Conservation (phyloP, 1,140 invertebrate genomes). For the Laupala kohalensis region DNA sequence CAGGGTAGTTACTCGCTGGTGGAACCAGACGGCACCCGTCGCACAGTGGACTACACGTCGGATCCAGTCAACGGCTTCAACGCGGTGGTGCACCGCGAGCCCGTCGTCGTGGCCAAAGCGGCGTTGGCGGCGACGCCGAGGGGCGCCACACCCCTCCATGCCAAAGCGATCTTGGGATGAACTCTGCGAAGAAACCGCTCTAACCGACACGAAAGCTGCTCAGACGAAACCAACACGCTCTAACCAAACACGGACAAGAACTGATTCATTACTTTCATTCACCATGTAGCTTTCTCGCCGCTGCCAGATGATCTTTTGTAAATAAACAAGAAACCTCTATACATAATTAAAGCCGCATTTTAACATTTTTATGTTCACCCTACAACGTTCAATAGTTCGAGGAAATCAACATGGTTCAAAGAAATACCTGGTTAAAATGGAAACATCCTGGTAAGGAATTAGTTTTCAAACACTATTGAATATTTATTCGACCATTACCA, state of each 20-base stretch:
- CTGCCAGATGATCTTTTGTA: background rate
- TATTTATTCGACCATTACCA: too few relatives aligned
- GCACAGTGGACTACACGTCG: constrained; percentile 16
- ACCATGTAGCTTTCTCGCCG: background rate
- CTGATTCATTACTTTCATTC: background rate
- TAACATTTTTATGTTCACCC: too few relatives aligned
- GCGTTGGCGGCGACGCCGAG: constrained; percentile 20
- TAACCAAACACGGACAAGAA: constrained; percentile 19
- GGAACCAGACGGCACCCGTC: constrained; percentile 10
- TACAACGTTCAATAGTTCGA: too few relatives aligned
- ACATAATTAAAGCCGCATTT: too few relatives aligned
- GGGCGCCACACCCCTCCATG: constrained; percentile 24
- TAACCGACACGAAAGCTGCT: constrained; percentile 15
- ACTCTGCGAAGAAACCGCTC: constrained; percentile 20
- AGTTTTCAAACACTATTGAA: too few relatives aligned
- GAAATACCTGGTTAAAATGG: too few relatives aligned
- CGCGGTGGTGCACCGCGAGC: constrained; percentile 16
- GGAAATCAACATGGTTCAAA: too few relatives aligned
- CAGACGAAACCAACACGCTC: constrained; percentile 7
- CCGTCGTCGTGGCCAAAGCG: constrained; percentile 1
- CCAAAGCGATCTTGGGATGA: background rate
- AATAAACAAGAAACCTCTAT: background rate
- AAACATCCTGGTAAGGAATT: too few relatives aligned
- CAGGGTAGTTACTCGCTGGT: constrained; percentile 28
- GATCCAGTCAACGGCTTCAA: constrained; percentile 18